Conservation (phyloP, 2,797 vertebrate species). For the Myotis myotis region DNA sequence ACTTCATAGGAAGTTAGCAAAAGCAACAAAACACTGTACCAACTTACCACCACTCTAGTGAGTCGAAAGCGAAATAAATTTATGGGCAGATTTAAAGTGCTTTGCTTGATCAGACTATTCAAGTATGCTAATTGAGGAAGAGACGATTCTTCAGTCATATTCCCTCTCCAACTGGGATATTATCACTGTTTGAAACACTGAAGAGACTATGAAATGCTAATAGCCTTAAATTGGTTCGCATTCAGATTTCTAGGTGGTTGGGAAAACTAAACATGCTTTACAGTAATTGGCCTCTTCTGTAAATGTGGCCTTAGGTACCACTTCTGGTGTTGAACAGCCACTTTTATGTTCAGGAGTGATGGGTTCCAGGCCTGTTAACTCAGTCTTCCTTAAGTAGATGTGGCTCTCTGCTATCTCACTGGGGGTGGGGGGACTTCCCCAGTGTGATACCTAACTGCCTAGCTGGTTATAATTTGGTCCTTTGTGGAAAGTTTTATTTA, state of each 20-base stretch:
- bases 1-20: conserved; percentile 19
- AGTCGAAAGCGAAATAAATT: conserved; percentile 24
- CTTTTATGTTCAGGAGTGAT: conserved; percentile 41
- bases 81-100: conserved; percentile 55
- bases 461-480: conserved; percentile 55
- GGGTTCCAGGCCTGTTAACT: conserved; percentile 54
- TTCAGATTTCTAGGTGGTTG: conserved; percentile 74
- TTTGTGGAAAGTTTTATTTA: conserved; percentile 60
- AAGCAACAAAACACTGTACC: background rate
- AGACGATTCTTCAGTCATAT: conserved; percentile 60
- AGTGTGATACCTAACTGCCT: background rate
- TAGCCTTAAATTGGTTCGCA: conserved; percentile 69
- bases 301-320: conserved; percentile 72
- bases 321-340: conserved; percentile 62
- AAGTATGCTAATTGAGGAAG: conserved; percentile 65
- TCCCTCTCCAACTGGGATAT: conserved; percentile 68
- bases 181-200: conserved; percentile 71
- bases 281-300: conserved; percentile 70
- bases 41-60: background rate
- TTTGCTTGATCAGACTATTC: conserved; percentile 63
- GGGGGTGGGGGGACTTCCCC: conserved; percentile 1
- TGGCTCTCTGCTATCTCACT: conserved; percentile 44
- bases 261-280: conserved; percentile 68
- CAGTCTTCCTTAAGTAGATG: conserved; percentile 45
- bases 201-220: conserved; percentile 71